phyloP scores from a whole-genome alignment of 2,113 vertebrate species.

The Canis aureus region DNA sequence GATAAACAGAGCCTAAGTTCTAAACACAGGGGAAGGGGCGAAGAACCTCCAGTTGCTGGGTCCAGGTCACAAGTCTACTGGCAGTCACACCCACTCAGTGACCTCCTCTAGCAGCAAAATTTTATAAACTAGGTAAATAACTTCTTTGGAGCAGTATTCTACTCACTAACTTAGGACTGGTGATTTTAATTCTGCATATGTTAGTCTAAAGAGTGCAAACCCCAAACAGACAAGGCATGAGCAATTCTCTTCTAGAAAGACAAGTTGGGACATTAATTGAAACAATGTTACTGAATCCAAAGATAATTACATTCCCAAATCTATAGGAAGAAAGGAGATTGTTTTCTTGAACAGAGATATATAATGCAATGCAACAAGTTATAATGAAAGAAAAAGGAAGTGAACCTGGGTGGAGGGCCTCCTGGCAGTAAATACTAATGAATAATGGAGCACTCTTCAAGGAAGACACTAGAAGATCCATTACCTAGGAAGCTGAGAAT shows the following conservation, averaged over 20 bases:
- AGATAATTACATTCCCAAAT: background rate
- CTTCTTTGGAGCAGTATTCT: background rate
- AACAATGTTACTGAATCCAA: background rate
- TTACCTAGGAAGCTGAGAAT: background rate
- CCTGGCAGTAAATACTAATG: background rate
- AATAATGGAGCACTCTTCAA: background rate
- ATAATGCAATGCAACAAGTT: background rate
- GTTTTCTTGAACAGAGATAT: background rate
- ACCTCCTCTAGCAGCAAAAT: background rate
- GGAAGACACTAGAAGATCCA: background rate
- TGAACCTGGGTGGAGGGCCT: background rate
- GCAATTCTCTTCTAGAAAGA: background rate
- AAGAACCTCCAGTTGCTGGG: background rate
- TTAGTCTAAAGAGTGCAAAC: background rate
- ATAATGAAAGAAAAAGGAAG: conserved; percentile 30
- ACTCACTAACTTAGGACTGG: background rate
- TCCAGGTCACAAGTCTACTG: background rate
- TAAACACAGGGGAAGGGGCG: background rate
- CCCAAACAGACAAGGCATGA: background rate
- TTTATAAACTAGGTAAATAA: background rate
- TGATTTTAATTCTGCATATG: background rate
- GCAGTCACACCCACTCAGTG: background rate
- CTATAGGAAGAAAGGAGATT: background rate
- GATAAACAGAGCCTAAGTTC: background rate
- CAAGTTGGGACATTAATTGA: background rate